Base-by-base conservation (phyloP, 2,797 vertebrate species). In the Epinephelus malabaricus region DNA sequence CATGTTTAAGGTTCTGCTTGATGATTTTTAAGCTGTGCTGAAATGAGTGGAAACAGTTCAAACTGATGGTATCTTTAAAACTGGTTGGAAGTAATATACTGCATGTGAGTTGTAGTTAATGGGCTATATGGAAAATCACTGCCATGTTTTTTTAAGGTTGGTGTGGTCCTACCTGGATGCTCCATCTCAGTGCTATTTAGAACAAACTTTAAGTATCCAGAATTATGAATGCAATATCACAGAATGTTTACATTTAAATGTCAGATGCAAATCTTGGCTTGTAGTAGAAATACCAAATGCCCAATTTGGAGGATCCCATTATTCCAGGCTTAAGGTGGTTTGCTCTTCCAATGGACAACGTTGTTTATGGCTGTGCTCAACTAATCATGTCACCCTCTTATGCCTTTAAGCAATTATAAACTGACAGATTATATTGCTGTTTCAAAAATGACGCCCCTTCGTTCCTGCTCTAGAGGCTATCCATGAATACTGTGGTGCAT, bases 211-310 rank as follows among this genome's bases (percentile, higher is more conserved):
- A 59, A 45, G 3, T 50, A 11, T 43, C 13, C 8, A 46, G n/a
- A 58, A 56, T 18, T 63, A 50, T 68, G 2, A 34, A 68, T 68
- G 0, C n/a, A 59, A 51, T 54, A 49, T 71, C 18, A 8, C 43
- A 55, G 55, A 10, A n/a, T 14, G 23, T 46, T 70, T 55, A 45
- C 55, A 12, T 68, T 21, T 54, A 18, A 69, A 69, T 79, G 30
- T 62, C 23, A 59, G 40, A 65, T 61, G 58, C 49, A 69, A 27
- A 76, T 68, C n/a, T n/a, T 19, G 2, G 7, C 56, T 71, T 71
- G 53, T 3, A 38, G 6, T 34, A 18, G 30, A 50, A 21, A 62
- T n/a, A 34, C 3, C 61, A 74, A 45, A 63, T 17, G 19, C n/a
- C 56, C 18, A 62, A 2, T 13, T 49, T 13, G 12, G 13, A 50